Evolutionary conservation across 1,140 invertebrate species (phyloP), one percentile per base, ranked within the genome.

Genomic region (Drosophila funebris): DNA sequence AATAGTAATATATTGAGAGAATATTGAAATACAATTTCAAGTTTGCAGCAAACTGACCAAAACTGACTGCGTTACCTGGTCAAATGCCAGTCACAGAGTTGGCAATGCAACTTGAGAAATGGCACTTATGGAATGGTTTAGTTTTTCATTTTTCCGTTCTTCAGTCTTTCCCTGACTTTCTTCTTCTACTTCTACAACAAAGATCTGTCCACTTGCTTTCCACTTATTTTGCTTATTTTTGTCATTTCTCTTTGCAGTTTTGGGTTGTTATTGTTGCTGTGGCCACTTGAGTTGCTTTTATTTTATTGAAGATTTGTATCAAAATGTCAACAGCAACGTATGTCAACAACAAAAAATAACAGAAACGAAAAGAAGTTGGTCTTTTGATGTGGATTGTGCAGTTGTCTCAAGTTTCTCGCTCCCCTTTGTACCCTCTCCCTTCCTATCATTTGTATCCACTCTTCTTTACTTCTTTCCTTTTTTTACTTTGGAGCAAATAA

Each of bases 221-320:
- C 41, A 60, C 56, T 62, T 70, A 48, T 68, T 67, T 50, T 41
- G 67, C 48, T 46, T 63, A 66, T 64, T 44, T 52, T 39, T 60
- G 14, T 44, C 39, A 63, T 62, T 73, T 29, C 60, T 29, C 52
- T 43, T n/a, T n/a, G n/a, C 18, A n/a, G 6, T 1, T 36, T 27
- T 4, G 43, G 24, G 36, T 31, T 44, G 39, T 37, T 64, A 11
- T 18, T 67, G 71, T 48, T 78, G 74, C 52, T 61, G 54, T 56
- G 79, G 64, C 67, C 66, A 78, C 75, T 84, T 84, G 80, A 84
- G 68, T 60, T 84, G 69, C 76, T 84, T 84, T 84, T 84, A 79
- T 84, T 84, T 79, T 79, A 84, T 85, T 85, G 77, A 80, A 85
- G 81, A 85, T 81, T 85, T 87, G 82, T 85, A 81, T 81, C 74